Base-by-base conservation (phyloP, 2,888 invertebrate species). In the Drosophila formosana region DNA sequence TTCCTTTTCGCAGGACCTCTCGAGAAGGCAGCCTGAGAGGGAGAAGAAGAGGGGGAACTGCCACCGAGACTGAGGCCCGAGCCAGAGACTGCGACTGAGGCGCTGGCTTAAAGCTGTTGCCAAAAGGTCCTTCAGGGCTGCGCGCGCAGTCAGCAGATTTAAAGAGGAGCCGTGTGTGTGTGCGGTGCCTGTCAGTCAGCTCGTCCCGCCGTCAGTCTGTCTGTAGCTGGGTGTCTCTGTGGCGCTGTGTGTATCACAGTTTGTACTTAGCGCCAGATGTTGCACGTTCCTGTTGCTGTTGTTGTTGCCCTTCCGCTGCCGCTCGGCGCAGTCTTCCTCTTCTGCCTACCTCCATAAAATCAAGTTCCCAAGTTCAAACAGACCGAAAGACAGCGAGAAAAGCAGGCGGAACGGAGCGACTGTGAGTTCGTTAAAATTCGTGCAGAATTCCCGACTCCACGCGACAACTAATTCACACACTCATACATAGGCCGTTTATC, bases 241-340 rank as follows among this genome's bases (percentile, higher is more conserved):
- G 71, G 58, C 75, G 26, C 13, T 63, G 82, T 85, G 86, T 83
- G 86, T 84, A 88, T 84, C 88, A 84, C 88, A 78, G 86, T 88
- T 83, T 88, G 82, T 83, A 88, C 88, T 88, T 88, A 83, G 88
- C 86, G 84, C 81, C 84, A 85, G 87, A 85, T 88, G 88, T 85
- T 79, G 75, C 76, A 75, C 74, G 77, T 75, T 65, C 63, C 64
- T 63, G 39, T 46, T 63, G 61, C 13, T 67, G 51, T 49, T 53
- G 43, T 58, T 41, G 43, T 49, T 63, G 66, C 62, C 74, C 49
- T 56, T 56, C 28, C 47, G 43, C 58, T 65, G 65, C 68, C 67
- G 72, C 72, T 61, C 13, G 41, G 37, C 53, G 43, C 57, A 39
- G 37, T 53, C 53, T 61, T 62, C 37, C 45, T 39, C 45, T 45